Percentiles rank a stretch among this genome's conserved stretches.
Conservation (phyloP, 2,797 vertebrate genomes). For the Aldrovandia affinis region DNA sequence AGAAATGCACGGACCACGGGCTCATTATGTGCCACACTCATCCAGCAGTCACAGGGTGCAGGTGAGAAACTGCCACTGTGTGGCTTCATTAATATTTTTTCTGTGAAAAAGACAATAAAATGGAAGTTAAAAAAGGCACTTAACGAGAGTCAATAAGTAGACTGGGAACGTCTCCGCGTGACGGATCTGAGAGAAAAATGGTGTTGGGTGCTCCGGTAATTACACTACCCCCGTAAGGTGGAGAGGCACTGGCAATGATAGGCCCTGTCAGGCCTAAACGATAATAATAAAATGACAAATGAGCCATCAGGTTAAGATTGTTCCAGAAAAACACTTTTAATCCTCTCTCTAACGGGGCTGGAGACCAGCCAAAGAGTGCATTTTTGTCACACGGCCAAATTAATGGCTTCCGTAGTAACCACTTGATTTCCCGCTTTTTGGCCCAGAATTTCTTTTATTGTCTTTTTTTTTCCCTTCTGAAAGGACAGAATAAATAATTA, state of each 20-base stretch:
- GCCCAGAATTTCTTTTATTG: background rate
- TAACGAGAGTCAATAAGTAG: background rate
- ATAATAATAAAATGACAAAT: slow-evolving; percentile 52
- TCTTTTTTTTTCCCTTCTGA: slow-evolving; percentile 60
- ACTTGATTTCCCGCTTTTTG: background rate
- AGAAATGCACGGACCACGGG: no score
- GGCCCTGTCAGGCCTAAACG: slow-evolving; percentile 56
- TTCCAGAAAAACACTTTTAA: slow-evolving; percentile 39
- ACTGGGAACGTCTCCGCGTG: background rate
- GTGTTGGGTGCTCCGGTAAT: background rate
- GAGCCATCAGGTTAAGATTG: slow-evolving; percentile 65
- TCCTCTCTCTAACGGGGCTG: slow-evolving; percentile 5
- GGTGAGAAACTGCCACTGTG: no score
- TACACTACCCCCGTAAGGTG: slow-evolving; percentile 34
- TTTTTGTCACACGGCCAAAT: background rate
- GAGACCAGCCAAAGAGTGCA: background rate
- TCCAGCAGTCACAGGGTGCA: no score
- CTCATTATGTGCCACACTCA: no score
- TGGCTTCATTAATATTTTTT: background rate
- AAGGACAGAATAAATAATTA: slow-evolving; percentile 60
- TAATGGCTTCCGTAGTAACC: background rate
- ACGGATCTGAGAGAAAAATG: background rate
- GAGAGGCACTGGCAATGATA: slow-evolving; percentile 59
- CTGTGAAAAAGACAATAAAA: background rate
- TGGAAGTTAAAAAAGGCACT: background rate